A percentile compares a stretch with the other conserved stretches of the same genome.
Evolutionary conservation across 1,140 invertebrate species (phyloP).

Genomic region (Pectinophora gossypiella): DNA sequence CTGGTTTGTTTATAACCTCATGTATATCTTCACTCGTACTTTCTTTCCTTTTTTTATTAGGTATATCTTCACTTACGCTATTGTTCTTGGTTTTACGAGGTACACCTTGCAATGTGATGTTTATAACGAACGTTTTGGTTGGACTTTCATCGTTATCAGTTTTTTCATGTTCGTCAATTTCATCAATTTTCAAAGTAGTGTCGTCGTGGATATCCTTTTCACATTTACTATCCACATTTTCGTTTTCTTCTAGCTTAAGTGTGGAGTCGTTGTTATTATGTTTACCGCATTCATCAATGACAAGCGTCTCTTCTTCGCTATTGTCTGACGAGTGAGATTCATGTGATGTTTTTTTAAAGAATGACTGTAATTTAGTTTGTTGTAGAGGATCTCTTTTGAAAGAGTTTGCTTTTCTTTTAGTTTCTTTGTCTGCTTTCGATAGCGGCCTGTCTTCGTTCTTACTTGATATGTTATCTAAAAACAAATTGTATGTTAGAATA

Average conservation of each 20-base stretch:
- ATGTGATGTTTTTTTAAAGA: conserved; percentile 43
- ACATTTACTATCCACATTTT: conserved; percentile 7
- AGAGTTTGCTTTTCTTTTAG: conserved; percentile 58
- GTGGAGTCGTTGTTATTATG: conserved; percentile 42
- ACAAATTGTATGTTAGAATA: too few species aligned
- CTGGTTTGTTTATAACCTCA: too few species aligned
- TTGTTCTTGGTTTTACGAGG: conserved; percentile 26
- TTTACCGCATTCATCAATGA: conserved; percentile 45
- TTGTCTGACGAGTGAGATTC: conserved; percentile 30
- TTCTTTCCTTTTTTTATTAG: conserved; percentile 18
- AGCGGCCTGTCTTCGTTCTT: conserved; percentile 35
- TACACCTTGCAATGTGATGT: conserved; percentile 61
- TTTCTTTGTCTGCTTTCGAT: conserved; percentile 58
- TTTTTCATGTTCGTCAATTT: conserved; percentile 17
- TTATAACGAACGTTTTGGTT: conserved; percentile 55
- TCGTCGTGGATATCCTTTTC: conserved; percentile 23
- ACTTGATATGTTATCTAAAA: conserved; percentile 27
- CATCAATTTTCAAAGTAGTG: conserved; percentile 38
- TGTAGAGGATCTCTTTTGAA: conserved; percentile 58
- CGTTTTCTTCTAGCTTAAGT: conserved; percentile 38
- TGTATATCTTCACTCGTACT: conserved; percentile 1
- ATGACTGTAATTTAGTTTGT: conserved; percentile 57
- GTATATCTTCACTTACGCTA: background rate
- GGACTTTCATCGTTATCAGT: conserved; percentile 16
- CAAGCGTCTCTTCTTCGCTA: conserved; percentile 44